Base-by-base conservation (phyloP, 1,140 invertebrate species). In the Drosophila sturtevanti region DNA sequence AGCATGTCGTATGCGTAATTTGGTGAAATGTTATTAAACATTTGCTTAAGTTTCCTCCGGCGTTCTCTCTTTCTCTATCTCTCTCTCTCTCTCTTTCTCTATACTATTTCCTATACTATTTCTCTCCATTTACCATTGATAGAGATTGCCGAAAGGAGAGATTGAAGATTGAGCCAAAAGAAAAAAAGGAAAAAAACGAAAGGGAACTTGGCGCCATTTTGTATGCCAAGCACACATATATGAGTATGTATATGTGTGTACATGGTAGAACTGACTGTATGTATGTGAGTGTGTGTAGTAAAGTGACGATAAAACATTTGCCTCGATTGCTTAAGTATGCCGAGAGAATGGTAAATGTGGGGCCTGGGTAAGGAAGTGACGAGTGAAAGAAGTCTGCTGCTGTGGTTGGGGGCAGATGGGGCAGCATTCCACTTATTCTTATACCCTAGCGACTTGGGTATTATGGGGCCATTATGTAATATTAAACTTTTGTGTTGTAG, bases 231-330 rank as follows among this genome's bases (percentile, higher is more conserved):
- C 79, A 80, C 18, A 81, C 38, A 77, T 21, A 77, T 21, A 79
- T 31, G 56, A 14, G 66, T 16, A 35, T 14, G 56, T 51, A 52
- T 37, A 35, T 1, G 35, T 7, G 51, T 24, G 2, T 21, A n/a
- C 38, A 31, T 31, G 27, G 27, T 31, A 1, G 27, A 2, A 31
- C 4, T 6, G 27, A 6, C 14, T 55, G 10, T 55, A 35, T 58
- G 52, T 69, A 41, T 68, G 68, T 38, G 63, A 58, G 44, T 72
- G 68, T 82, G 79, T 77, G 76, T 79, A 79, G 67, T 63, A 82
- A 89, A 89, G 84, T 84, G 84, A 79, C 84, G 84, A 89, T 87
- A 87, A 87, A 89, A 89, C 84, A 87, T 87, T 87, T 87, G 85
- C 84, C 77, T 68, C 84, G 84, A 87, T 87, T 89, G 79, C 82